Conservation (phyloP, 2,113 vertebrate species). For the Chunga burmeisteri region DNA sequence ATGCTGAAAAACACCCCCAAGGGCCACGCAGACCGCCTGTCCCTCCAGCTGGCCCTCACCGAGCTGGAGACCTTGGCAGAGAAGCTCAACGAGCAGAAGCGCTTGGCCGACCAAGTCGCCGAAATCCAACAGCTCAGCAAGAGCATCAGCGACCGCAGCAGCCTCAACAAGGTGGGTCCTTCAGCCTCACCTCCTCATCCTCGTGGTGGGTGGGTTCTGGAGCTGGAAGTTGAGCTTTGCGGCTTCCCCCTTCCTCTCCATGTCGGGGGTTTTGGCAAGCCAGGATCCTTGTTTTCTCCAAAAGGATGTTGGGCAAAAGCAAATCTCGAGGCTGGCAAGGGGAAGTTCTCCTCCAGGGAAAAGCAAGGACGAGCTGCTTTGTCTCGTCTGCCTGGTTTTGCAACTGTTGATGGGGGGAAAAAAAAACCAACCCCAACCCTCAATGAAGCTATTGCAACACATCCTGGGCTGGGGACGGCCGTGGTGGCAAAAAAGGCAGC, state of each 20-base stretch:
- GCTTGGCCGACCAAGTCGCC: slow-evolving; percentile 89
- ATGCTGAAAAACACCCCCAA: slow-evolving; percentile 95
- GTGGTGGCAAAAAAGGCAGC: background rate
- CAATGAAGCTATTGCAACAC: background rate
- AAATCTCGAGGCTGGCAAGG: background rate
- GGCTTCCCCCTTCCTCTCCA: rapidly evolving
- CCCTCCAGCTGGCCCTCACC: slow-evolving; percentile 93
- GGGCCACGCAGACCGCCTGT: slow-evolving; percentile 89
- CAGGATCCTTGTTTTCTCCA: background rate
- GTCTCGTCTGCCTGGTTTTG: background rate
- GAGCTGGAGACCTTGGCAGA: slow-evolving; percentile 94
- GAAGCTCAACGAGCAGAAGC: slow-evolving; percentile 95
- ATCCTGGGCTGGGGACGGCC: background rate
- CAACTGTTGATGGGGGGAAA: background rate
- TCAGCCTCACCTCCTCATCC: background rate
- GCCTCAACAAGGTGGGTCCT: slow-evolving; percentile 87
- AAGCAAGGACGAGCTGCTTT: background rate
- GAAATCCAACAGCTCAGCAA: slow-evolving; percentile 94
- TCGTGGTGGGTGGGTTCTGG: rapidly evolving
- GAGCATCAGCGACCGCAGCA: slow-evolving; percentile 87
- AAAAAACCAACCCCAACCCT: background rate
- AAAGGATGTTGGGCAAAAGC: background rate
- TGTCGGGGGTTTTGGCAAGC: rapidly evolving
- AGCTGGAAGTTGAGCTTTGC: background rate
- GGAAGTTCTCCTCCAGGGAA: background rate